These are phyloP conservation scores for Eubucco bourcierii DNA, from an alignment of 2,113 vertebrate species.

Conservation along the genomic window DNA sequence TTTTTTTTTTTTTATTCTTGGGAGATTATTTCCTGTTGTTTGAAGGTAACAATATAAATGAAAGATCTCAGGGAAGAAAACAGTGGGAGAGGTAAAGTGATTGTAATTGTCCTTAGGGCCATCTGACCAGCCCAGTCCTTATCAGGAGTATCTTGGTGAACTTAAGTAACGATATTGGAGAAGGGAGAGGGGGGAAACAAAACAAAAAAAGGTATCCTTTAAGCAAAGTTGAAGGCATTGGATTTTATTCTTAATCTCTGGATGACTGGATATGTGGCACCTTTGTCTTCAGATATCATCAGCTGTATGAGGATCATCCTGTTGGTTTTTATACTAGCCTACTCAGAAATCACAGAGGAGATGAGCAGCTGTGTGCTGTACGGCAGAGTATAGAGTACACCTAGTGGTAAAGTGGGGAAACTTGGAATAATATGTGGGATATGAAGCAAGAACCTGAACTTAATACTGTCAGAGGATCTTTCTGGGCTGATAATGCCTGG, in stretches of 20 bases:
- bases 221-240: not conserved
- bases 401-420: slow-evolving; percentile 60
- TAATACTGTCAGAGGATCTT: slow-evolving; percentile 40
- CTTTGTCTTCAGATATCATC: not conserved
- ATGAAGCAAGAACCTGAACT: slow-evolving; percentile 37
- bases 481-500: slow-evolving; percentile 24
- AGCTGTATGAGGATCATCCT: not conserved
- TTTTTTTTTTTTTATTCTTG: not conserved
- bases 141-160: not conserved
- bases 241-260: not conserved
- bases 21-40: not conserved
- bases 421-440: slow-evolving; percentile 11
- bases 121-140: not conserved
- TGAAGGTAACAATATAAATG: not conserved
- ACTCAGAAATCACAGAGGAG: not conserved
- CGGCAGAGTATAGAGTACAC: slow-evolving; percentile 39
- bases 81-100: not conserved
- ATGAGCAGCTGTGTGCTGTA: not conserved
- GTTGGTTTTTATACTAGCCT: not conserved
- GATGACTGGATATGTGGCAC: not conserved
- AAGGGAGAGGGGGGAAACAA: not conserved
- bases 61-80: not conserved
- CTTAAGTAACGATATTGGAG: not conserved
- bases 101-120: not conserved
- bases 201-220: not conserved